A percentile compares a stretch with the other conserved stretches of the same genome.
These are phyloP conservation scores for Agrilus biguttatus DNA, from an alignment of 2,888 invertebrate species.

Conservation along the genomic window DNA sequence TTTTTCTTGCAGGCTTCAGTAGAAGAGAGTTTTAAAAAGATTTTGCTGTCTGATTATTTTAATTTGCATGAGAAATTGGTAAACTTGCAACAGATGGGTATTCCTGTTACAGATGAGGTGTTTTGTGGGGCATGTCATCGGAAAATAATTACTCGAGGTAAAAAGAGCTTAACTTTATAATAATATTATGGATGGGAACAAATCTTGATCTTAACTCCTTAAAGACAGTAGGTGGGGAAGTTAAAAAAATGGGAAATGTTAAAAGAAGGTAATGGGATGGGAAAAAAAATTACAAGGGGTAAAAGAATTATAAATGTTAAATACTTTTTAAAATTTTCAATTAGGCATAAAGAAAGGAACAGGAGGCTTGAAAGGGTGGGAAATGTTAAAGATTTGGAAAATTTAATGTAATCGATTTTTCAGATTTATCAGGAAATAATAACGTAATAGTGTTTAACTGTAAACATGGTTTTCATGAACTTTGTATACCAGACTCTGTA, in stretches of 20 bases:
- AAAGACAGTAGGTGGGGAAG: not conserved
- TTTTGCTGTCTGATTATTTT: slow-evolving; percentile 82
- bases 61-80: slow-evolving; percentile 72
- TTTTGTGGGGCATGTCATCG: slow-evolving; percentile 69
- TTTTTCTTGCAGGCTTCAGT: slow-evolving; percentile 51
- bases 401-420: slow-evolving; percentile 11
- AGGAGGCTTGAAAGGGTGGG: slow-evolving; percentile 1
- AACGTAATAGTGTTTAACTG: slow-evolving; percentile 76
- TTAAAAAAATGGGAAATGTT: too few species aligned
- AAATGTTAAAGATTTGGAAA: not conserved
- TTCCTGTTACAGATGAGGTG: slow-evolving; percentile 58
- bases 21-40: slow-evolving; percentile 79
- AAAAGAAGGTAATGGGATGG: too few species aligned
- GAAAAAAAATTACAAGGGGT: too few species aligned
- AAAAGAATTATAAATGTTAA: too few species aligned
- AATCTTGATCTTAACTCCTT: not conserved
- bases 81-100: slow-evolving; percentile 61
- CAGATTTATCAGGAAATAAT: slow-evolving; percentile 52
- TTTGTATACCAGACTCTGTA: slow-evolving; percentile 51
- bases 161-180: not conserved
- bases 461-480: slow-evolving; percentile 77
- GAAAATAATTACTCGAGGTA: slow-evolving; percentile 57
- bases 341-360: too few species aligned
- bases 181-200: too few species aligned
- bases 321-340: too few species aligned